These are phyloP conservation scores for Suillia variegata DNA, from an alignment of 2,888 invertebrate genomes.

Conservation along the genomic window DNA sequence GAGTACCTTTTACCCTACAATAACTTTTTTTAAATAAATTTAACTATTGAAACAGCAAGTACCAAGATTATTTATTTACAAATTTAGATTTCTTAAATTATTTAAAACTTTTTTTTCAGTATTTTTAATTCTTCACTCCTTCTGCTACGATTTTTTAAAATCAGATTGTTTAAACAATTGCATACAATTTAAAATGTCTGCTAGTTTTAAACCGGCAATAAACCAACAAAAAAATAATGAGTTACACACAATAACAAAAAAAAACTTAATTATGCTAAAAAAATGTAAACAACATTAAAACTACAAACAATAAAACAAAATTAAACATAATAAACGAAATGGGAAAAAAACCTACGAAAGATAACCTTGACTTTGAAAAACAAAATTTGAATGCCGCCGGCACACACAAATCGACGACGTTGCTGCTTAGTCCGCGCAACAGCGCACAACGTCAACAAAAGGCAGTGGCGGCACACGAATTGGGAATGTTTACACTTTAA, in stretches of 20 bases:
- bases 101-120: too few relatives aligned
- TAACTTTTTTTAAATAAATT: background rate
- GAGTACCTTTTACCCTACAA: slow-evolving; percentile 39
- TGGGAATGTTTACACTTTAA: too few relatives aligned
- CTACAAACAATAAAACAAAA: background rate
- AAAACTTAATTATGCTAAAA: too few relatives aligned
- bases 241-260: background rate
- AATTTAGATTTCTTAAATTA: slow-evolving; percentile 3
- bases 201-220: background rate
- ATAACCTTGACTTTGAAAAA: slow-evolving; percentile 50
- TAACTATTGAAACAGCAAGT: slow-evolving; percentile 31
- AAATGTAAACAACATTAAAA: slow-evolving; percentile 1
- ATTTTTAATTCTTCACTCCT: too few relatives aligned
- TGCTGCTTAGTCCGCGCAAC: too few relatives aligned
- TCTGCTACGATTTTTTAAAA: too few relatives aligned
- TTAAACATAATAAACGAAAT: slow-evolving; percentile 11
- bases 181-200: too few relatives aligned
- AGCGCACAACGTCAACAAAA: too few relatives aligned
- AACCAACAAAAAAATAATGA: background rate
- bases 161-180: too few relatives aligned
- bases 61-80: slow-evolving; percentile 22
- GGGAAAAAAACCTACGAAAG: slow-evolving; percentile 6
- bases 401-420: background rate
- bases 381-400: slow-evolving; percentile 12
- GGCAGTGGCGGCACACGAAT: too few relatives aligned